Evolutionary conservation across 2,113 vertebrate genomes (phyloP).

Genomic region (Istiophorus platypterus): DNA sequence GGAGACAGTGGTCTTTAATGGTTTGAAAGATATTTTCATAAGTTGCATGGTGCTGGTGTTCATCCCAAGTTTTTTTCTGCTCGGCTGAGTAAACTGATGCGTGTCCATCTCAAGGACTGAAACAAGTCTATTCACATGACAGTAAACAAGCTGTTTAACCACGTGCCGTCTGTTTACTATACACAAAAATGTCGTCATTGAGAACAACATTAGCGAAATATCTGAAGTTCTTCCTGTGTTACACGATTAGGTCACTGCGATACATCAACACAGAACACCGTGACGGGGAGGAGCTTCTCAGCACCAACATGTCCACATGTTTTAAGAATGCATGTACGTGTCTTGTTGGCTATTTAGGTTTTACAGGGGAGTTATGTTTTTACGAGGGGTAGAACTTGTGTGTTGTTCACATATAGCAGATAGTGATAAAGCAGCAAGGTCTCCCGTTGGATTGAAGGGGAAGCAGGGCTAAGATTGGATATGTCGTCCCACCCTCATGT

Average conservation of each 20-base stretch:
- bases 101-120: background rate
- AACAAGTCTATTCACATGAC: background rate
- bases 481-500: background rate
- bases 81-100: background rate
- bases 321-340: slow-evolving; percentile 2
- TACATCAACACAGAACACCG: background rate
- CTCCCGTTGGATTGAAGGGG: background rate
- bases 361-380: slow-evolving; percentile 17
- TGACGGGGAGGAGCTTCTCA: background rate
- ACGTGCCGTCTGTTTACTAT: slow-evolving; percentile 6
- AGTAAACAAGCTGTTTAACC: slow-evolving; percentile 8
- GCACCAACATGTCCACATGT: background rate
- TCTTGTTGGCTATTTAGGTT: background rate
- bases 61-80: background rate
- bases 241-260: background rate
- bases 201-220: background rate
- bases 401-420: slow-evolving; percentile 12
- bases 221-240: background rate
- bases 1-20: slow-evolving; percentile 31
- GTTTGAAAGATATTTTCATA: slow-evolving; percentile 24
- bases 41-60: slow-evolving; percentile 12
- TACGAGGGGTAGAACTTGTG: background rate
- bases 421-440: background rate
- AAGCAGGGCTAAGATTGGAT: slow-evolving; percentile 34
- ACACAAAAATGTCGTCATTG: background rate